Conservation (phyloP, 2,797 vertebrate species). For the Paramormyrops hopkinsi region DNA sequence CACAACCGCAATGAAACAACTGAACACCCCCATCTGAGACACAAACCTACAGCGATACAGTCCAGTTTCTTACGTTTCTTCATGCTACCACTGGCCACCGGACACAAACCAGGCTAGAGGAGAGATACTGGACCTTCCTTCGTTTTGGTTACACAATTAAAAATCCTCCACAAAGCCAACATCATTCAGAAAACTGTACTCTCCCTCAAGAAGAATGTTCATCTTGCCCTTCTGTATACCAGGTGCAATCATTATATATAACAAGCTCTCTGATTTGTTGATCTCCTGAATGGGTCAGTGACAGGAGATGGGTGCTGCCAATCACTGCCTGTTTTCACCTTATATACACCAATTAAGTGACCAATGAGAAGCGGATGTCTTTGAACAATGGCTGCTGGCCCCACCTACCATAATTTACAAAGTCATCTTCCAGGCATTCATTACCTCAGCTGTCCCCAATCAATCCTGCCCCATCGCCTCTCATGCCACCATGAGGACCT, state of each 20-base stretch:
- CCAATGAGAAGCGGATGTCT: not conserved
- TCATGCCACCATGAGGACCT: not conserved
- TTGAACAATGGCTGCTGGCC: not conserved
- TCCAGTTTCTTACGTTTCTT: not conserved
- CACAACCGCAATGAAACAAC: not conserved
- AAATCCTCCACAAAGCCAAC: not conserved
- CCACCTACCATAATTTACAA: not conserved
- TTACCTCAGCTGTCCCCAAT: not conserved
- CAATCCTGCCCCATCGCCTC: not conserved
- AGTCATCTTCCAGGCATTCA: not conserved
- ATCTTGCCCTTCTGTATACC: not conserved
- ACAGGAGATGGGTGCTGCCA: not conserved
- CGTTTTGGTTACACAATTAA: not conserved
- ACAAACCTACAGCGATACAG: not conserved
- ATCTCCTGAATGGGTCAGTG: not conserved
- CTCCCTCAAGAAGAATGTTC: not conserved
- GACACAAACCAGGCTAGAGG: not conserved
- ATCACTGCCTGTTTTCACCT: not conserved
- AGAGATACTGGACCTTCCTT: not conserved
- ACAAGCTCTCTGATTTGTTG: not conserved
- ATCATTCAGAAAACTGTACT: not conserved
- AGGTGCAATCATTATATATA: not conserved
- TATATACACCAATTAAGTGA: not conserved
- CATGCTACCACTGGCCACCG: not conserved
- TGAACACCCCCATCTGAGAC: not conserved